Percentiles rank a stretch among this genome's conserved stretches.
Conservation (phyloP, 2,797 vertebrate species). For the Myripristis jacobus region DNA sequence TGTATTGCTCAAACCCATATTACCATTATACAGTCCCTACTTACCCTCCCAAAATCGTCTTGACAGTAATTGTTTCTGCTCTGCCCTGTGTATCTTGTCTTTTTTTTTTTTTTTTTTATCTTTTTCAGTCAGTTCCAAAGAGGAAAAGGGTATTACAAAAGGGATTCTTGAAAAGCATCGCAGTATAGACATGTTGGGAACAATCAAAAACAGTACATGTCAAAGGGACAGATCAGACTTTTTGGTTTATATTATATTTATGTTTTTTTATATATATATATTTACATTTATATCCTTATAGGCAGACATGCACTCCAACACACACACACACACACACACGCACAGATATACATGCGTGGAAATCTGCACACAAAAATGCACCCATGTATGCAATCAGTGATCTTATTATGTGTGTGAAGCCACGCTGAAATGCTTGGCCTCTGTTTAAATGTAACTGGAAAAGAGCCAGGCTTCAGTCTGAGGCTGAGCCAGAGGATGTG, state of each 20-base stretch:
- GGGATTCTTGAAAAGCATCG: too few relatives aligned
- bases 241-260: too few relatives aligned
- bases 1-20: not conserved
- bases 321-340: not conserved
- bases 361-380: not conserved
- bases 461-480: slow-evolving; percentile 8
- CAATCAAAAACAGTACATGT: not conserved
- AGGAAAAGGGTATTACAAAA: not conserved
- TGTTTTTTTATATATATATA: too few relatives aligned
- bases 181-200: too few relatives aligned
- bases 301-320: not conserved
- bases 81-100: not conserved
- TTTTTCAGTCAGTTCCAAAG: not conserved
- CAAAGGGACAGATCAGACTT: not conserved
- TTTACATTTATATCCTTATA: not conserved
- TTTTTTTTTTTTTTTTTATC: not conserved
- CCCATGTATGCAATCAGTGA: slow-evolving; percentile 23
- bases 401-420: slow-evolving; percentile 28
- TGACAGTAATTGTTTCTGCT: slow-evolving; percentile 13
- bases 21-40: not conserved
- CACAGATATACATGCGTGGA: not conserved
- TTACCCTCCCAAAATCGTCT: slow-evolving; percentile 2
- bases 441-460: slow-evolving; percentile 21
- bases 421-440: slow-evolving; percentile 15
- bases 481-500: not conserved